Evolutionary conservation across 2,797 vertebrate genomes (phyloP), one percentile per base, ranked within the genome.

Genomic region (Pteronotus mesoamericanus): DNA sequence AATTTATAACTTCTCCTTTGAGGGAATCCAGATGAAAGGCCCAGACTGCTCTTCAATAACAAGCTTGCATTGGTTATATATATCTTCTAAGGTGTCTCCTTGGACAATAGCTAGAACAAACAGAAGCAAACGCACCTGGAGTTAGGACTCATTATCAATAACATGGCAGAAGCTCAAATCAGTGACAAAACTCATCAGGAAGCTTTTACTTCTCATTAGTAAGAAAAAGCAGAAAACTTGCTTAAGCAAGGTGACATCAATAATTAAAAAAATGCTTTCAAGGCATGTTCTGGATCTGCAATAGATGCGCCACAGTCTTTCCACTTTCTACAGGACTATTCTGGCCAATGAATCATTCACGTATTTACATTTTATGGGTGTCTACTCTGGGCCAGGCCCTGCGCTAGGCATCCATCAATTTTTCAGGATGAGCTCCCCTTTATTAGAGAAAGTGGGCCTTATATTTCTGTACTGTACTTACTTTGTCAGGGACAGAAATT

Each of bases 21-120:
- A 99, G 97, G 99, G 99, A 98, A 99, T 99, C 99, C 99, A 99
- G 99, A 99, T 99, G 99, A 99, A 99, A 97, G 99, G 99, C 98
- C 99, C 99, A 98, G 99, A 99, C 97, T 99, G 99, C 98, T 99
- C 99, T 98, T 99, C 99, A 98, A 99, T 99, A 98, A 99, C 99
- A 98, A 99, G 98, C 99, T 99, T 99, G 99, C 99, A 99, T 98
- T 99, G 99, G 98, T 99, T 99, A 99, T 99, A 99, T 99, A 99
- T 99, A 98, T 99, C 99, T 99, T 99, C 99, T 99, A 99, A 98
- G 97, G 99, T 99, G 97, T 99, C 99, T 98, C 99, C 99, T 99
- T 99, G 99, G 98, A 99, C 99, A 98, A 99, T 99, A 90, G 99
- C 99, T 99, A 98, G 55, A 98, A 98, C 90, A 97, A 98, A 98